Conservation (phyloP, 2,113 vertebrate genomes). For the Bolborhynchus lineola region DNA sequence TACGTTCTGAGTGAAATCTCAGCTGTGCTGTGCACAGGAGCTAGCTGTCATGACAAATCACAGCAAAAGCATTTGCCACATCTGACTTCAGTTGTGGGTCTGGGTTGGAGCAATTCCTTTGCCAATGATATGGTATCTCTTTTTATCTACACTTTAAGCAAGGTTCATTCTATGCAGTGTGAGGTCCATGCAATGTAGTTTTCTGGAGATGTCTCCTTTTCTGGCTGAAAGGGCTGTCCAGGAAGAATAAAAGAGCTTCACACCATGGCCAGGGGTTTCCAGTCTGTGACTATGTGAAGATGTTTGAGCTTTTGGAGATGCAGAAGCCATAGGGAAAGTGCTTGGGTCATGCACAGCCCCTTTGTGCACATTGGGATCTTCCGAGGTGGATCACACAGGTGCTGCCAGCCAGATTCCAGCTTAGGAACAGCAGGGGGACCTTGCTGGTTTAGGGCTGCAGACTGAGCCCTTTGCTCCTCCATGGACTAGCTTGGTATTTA, state of each 20-base stretch:
- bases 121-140: too few species aligned
- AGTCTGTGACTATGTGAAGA: fast-evolving
- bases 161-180: not conserved
- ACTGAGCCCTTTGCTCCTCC: not conserved
- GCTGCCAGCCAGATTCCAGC: not conserved
- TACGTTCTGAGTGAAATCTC: not conserved
- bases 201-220: not conserved
- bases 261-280: not conserved
- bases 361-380: not conserved
- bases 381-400: not conserved
- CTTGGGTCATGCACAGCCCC: not conserved
- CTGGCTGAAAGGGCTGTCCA: not conserved
- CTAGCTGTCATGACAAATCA: not conserved
- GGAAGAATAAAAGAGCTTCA: not conserved
- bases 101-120: not conserved
- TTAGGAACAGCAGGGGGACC: fast-evolving
- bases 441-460: fast-evolving
- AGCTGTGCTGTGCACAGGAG: not conserved
- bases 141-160: not conserved
- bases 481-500: not conserved
- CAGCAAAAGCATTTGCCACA: not conserved
- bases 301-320: not conserved
- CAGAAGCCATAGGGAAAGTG: not conserved
- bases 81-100: not conserved
- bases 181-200: not conserved